phyloP scores from a whole-genome alignment of 2,888 invertebrate species.

The Drosophila ezoana region DNA sequence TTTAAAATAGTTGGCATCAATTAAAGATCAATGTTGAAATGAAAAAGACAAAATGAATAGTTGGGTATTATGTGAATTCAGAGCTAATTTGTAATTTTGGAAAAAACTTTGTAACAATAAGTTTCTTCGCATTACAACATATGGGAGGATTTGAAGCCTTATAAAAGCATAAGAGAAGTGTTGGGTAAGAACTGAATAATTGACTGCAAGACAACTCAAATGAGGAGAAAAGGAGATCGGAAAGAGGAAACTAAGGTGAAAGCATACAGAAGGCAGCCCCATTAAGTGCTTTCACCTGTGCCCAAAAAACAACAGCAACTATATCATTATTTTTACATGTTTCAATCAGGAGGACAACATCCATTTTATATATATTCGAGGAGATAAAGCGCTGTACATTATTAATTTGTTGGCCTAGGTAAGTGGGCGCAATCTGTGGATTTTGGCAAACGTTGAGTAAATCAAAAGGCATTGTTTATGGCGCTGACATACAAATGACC shows the following conservation, averaged over 20 bases:
- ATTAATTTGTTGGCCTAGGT: constrained; percentile 50
- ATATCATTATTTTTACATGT: background rate
- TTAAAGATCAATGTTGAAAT: too few species aligned
- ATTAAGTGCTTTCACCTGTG: background rate
- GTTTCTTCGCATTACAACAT: too few species aligned
- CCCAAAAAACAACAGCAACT: background rate
- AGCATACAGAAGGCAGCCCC: background rate
- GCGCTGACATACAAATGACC: constrained; percentile 77
- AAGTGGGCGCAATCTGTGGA: constrained; percentile 7
- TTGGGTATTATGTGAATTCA: too few species aligned
- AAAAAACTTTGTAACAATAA: too few species aligned
- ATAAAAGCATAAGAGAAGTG: too few species aligned
- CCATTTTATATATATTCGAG: background rate
- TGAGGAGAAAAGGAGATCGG: background rate
- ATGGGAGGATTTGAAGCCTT: too few species aligned
- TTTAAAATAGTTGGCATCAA: too few species aligned
- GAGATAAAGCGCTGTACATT: constrained; percentile 9
- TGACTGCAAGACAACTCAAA: too few species aligned
- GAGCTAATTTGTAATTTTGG: too few species aligned
- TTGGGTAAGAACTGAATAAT: too few species aligned
- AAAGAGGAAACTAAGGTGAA: constrained; percentile 10
- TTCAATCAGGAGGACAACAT: constrained; percentile 8
- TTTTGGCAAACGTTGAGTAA: constrained; percentile 17
- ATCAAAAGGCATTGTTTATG: constrained; percentile 57
- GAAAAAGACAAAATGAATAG: too few species aligned